phyloP scores from a whole-genome alignment of 2,113 vertebrate species.

The Pituophis catenifer region DNA sequence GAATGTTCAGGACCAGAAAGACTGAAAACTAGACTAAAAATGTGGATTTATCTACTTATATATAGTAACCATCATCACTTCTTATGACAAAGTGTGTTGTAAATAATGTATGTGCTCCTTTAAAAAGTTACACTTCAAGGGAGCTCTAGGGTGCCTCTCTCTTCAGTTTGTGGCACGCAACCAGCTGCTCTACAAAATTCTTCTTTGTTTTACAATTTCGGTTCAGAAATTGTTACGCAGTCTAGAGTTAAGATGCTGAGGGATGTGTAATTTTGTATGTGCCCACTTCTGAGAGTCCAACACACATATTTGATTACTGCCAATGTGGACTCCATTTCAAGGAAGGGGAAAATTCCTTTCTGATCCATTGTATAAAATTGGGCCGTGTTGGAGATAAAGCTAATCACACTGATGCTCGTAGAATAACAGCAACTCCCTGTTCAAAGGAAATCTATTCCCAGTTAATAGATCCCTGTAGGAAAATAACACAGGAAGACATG shows the following conservation, averaged over 20 bases:
- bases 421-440: neutral
- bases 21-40: neutral
- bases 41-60: neutral
- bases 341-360: neutral
- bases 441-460: neutral
- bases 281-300: neutral
- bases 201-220: neutral
- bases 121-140: neutral
- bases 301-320: neutral
- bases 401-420: neutral
- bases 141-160: neutral
- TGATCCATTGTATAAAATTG: neutral
- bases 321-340: neutral
- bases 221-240: neutral
- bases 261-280: neutral
- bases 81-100: neutral
- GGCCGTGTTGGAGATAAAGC: neutral
- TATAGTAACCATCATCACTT: neutral
- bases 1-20: neutral
- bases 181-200: neutral
- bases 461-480: neutral
- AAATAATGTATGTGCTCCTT: neutral
- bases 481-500: neutral
- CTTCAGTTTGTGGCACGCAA: neutral
- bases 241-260: neutral